phyloP scores from a whole-genome alignment of 2,113 vertebrate species.

The Machaerirhynchus nigripectus region DNA sequence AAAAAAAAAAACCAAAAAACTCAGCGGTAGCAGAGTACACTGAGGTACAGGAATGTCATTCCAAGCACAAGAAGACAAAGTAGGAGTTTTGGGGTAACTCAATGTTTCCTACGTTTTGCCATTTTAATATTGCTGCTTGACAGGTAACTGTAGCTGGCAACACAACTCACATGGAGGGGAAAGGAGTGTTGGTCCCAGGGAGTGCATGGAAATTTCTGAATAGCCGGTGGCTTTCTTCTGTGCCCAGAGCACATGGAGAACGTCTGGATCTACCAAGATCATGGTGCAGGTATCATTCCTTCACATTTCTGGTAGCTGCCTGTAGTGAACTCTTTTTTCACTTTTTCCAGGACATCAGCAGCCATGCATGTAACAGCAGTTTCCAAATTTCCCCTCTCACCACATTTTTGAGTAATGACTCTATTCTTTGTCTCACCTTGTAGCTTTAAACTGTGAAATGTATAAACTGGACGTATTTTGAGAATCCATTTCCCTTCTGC shows the following conservation, averaged over 20 bases:
- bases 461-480: background rate
- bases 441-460: background rate
- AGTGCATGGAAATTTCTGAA: background rate
- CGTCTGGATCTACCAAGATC: background rate
- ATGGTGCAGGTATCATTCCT: background rate
- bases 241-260: accelerated
- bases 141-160: background rate
- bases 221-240: background rate
- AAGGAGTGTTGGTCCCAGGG: background rate
- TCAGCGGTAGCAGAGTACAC: too few species aligned
- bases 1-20: background rate
- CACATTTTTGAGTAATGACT: background rate
- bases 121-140: background rate
- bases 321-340: background rate
- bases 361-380: accelerated
- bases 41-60: background rate
- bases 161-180: background rate
- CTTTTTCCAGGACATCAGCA: background rate
- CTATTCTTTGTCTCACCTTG: background rate
- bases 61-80: background rate
- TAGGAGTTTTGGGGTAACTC: background rate
- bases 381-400: background rate
- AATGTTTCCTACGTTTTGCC: background rate
- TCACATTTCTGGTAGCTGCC: background rate
- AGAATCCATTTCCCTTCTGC: background rate